These are phyloP conservation scores for Elegia similella DNA, from an alignment of 2,888 invertebrate genomes.

Conservation along the genomic window DNA sequence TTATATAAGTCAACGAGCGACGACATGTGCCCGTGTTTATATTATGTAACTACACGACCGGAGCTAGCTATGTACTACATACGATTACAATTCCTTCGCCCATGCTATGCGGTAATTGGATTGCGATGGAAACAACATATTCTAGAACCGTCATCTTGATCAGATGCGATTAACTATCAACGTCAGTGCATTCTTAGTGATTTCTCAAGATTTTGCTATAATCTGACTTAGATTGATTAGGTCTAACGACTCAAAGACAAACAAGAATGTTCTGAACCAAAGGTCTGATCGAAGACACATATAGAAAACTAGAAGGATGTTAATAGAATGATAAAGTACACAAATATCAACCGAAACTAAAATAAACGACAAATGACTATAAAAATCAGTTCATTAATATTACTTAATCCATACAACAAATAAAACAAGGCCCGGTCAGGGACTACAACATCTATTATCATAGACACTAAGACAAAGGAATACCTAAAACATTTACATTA, in stretches of 20 bases:
- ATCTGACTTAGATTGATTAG: background rate
- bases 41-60: constrained; percentile 50
- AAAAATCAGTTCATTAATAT: no score
- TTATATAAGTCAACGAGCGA: constrained; percentile 49
- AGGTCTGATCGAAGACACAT: background rate
- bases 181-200: constrained; percentile 6
- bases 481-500: background rate
- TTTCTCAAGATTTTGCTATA: constrained; percentile 7
- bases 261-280: no score
- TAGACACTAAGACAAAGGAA: background rate
- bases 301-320: background rate
- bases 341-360: no score
- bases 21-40: constrained; percentile 64
- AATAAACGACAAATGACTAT: no score
- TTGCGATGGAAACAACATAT: constrained; percentile 26
- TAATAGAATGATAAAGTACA: no score
- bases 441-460: no score
- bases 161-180: background rate
- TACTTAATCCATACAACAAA: background rate
- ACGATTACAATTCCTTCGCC: constrained; percentile 32
- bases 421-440: background rate
- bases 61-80: constrained; percentile 28
- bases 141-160: constrained; percentile 23
- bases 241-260: background rate
- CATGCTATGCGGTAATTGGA: constrained; percentile 27